Evolutionary conservation across 2,797 vertebrate genomes (phyloP), one percentile per base, ranked within the genome.

Genomic region (Vultur gryphus): DNA sequence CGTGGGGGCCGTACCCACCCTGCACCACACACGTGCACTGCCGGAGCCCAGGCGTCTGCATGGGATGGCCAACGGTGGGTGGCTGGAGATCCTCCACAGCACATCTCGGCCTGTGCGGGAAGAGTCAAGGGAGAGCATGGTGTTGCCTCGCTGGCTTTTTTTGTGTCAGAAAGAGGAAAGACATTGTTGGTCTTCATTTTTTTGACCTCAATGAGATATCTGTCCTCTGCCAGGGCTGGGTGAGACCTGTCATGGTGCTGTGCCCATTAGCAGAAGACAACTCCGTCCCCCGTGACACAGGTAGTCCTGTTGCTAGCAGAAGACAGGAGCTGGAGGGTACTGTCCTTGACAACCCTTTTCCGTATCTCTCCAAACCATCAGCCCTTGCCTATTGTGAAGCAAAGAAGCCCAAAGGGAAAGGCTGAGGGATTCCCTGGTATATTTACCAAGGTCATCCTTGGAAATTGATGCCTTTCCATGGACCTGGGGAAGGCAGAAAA

Each of bases 21-120:
- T 33, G 55, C 67, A 62, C 20, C 2, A 1, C 37, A 12, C 25
- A 12, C 1, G 0, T 3, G 16, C 39, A 14, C 37, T 1, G 1
- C 37, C 1, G 2, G 6, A 54, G 43, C 16, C 33, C 16, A 13
- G 37, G 16, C 9, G 2, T 9, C 28, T 44, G 20, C 13, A 7
- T 66, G 66, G 66, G 37, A 37, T 78, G 79, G 29, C 16, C 66
- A 78, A 20, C 2, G 4, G 55, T 26, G 46, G 13, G 65, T 46
- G 37, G 11, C 17, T 77, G 61, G 35, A 25, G 35, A 35, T 59
- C 2, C 1, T 39, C 59, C 48, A 20, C 20, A 26, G 33, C 11
- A 18, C 28, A 15, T 9, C 49, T 61, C 3, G 3, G 21, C 49
- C 49, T 21, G 5, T 7, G 13, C 23, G 33, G 49, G 39, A 84